Evolutionary conservation across 1,140 invertebrate species (phyloP).

Genomic region (Elymnias hypermnestra): DNA sequence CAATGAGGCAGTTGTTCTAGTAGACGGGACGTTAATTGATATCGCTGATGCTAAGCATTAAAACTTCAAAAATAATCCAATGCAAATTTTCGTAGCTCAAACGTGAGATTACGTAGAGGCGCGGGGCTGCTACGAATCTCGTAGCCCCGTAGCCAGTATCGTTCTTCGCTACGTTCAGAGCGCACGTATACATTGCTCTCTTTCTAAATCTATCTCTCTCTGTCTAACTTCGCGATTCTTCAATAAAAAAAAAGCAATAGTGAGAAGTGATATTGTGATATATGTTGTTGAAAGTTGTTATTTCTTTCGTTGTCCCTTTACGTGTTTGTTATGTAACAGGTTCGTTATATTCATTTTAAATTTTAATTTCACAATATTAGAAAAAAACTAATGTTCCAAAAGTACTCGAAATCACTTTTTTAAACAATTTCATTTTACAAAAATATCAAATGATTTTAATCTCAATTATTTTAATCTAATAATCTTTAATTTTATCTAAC

Average conservation of each 20-base stretch:
- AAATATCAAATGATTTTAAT: too few relatives aligned
- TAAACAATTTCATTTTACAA: too few relatives aligned
- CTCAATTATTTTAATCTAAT: too few relatives aligned
- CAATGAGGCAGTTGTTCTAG: too few relatives aligned
- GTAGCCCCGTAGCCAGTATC: slow-evolving; percentile 35
- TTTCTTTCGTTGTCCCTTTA: slow-evolving; percentile 4
- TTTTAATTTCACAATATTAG: background rate
- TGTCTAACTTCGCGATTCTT: slow-evolving; percentile 36
- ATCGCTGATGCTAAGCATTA: too few relatives aligned
- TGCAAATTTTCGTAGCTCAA: slow-evolving; percentile 17
- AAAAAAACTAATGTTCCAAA: too few relatives aligned
- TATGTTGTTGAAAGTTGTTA: slow-evolving; percentile 22
- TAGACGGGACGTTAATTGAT: too few relatives aligned
- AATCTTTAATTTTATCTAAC: too few relatives aligned
- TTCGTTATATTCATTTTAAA: slow-evolving; percentile 17
- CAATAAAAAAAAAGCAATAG: slow-evolving; percentile 32
- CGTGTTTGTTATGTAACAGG: slow-evolving; percentile 46
- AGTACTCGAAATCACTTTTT: too few relatives aligned
- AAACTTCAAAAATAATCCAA: too few relatives aligned
- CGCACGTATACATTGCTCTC: slow-evolving; percentile 30
- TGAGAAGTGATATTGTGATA: slow-evolving; percentile 26
- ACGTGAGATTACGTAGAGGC: slow-evolving; percentile 24
- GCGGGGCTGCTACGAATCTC: slow-evolving; percentile 30
- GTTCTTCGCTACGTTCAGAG: slow-evolving; percentile 26
- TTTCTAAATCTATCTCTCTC: slow-evolving; percentile 34